phyloP scores from a whole-genome alignment of 2,797 vertebrate genomes.

The Eremophila alpestris region DNA sequence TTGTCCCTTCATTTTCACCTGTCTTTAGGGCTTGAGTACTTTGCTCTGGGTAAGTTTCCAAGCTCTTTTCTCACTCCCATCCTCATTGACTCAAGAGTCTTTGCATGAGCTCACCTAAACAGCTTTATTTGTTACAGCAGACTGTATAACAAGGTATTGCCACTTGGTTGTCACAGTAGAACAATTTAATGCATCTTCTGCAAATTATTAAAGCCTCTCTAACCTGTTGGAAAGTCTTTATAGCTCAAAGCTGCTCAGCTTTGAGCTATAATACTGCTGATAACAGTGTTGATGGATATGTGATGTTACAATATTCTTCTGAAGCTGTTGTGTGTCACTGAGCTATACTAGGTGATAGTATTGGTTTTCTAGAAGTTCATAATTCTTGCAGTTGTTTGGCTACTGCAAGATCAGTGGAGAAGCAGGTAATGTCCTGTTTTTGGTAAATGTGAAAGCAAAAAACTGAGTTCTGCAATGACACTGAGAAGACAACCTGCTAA shows the following conservation, averaged over 20 bases:
- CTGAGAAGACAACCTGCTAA: neutral
- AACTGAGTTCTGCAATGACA: neutral
- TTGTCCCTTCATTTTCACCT: constrained; percentile 61
- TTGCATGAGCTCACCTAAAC: constrained; percentile 54
- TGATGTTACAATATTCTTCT: neutral
- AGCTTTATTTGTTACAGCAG: constrained; percentile 34
- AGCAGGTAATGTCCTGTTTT: neutral
- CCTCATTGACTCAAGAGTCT: neutral
- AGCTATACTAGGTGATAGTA: neutral
- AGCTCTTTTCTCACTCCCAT: constrained; percentile 61
- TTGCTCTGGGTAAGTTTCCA: constrained; percentile 78
- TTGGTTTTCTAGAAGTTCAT: neutral
- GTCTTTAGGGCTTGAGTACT: constrained; percentile 77
- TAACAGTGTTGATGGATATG: neutral
- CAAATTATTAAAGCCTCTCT: neutral
- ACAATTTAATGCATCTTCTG: neutral
- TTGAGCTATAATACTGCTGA: neutral
- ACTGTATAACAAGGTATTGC: constrained; percentile 59
- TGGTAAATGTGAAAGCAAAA: neutral
- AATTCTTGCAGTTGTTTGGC: neutral
- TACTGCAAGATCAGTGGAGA: neutral
- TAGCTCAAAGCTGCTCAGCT: neutral
- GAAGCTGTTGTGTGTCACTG: neutral
- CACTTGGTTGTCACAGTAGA: constrained; percentile 23
- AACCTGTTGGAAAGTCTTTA: neutral